Conservation (phyloP, 2,113 vertebrate genomes). For the Ammodytes marinus region DNA sequence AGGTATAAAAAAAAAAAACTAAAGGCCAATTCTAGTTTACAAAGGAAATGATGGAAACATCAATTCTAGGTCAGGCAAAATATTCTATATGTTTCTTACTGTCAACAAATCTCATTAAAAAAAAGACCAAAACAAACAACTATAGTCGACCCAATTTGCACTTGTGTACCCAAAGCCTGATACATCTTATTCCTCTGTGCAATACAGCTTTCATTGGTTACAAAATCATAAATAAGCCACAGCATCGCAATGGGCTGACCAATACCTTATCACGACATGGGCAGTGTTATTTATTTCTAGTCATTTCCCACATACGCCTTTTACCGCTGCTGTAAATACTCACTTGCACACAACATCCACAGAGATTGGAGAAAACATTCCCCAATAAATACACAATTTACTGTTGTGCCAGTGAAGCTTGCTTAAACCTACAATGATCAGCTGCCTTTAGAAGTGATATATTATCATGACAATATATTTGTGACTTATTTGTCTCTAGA, state of each 20-base stretch:
- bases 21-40: background rate
- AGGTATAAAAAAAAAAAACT: background rate
- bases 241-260: background rate
- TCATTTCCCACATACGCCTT: background rate
- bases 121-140: background rate
- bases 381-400: background rate
- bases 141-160: background rate
- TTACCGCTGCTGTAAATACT: constrained; percentile 2
- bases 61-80: background rate
- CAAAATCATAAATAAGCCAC: background rate
- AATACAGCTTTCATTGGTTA: background rate
- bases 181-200: background rate
- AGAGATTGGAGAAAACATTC: background rate
- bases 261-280: background rate
- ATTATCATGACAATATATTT: background rate
- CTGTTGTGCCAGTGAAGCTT: background rate
- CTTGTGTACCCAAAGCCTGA: background rate
- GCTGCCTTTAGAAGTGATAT: background rate
- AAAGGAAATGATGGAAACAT: background rate
- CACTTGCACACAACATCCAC: background rate
- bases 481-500: background rate
- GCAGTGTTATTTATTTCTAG: background rate
- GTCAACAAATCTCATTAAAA: background rate
- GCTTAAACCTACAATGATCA: background rate
- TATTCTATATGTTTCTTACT: background rate